Conservation (phyloP, 2,888 invertebrate genomes). For the Cheilosia impressa region DNA sequence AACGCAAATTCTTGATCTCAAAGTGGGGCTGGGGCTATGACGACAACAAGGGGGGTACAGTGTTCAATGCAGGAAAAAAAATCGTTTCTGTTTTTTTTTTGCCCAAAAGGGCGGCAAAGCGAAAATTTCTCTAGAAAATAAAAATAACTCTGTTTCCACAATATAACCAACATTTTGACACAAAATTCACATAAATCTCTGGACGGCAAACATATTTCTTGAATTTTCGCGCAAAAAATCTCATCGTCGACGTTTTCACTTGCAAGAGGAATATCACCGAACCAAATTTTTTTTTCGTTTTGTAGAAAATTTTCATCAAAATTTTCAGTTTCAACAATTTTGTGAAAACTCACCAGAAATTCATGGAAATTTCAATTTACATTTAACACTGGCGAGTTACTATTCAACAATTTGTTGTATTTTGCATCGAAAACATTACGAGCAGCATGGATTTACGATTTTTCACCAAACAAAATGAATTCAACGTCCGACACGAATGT, state of each 20-base stretch:
- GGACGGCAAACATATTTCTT: constrained; percentile 15
- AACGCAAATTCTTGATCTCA: constrained; percentile 45
- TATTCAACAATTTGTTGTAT: constrained; percentile 76
- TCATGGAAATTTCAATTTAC: constrained; percentile 77
- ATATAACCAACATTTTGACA: constrained; percentile 29
- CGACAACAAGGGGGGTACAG: constrained; percentile 24
- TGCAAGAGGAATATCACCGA: constrained; percentile 43
- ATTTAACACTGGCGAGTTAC: constrained; percentile 77
- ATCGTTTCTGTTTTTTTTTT: constrained; percentile 1
- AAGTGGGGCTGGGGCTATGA: constrained; percentile 5
- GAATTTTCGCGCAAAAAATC: constrained; percentile 58
- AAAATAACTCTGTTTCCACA: constrained; percentile 6
- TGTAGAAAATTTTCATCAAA: constrained; percentile 29
- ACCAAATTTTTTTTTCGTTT: constrained; percentile 54
- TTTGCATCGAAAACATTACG: constrained; percentile 78
- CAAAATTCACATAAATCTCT: constrained; percentile 33
- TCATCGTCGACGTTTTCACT: constrained; percentile 57
- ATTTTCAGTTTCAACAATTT: constrained; percentile 54
- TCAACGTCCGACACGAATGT: constrained; percentile 78
- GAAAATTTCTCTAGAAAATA: constrained; percentile 42
- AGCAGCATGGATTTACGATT: constrained; percentile 76
- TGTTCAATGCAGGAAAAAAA: constrained; percentile 25
- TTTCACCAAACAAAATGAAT: constrained; percentile 77
- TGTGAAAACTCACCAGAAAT: constrained; percentile 78
- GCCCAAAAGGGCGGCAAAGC: constrained; percentile 70